phyloP scores from a whole-genome alignment of 2,888 invertebrate species.

The Drosophila imparisetae region DNA sequence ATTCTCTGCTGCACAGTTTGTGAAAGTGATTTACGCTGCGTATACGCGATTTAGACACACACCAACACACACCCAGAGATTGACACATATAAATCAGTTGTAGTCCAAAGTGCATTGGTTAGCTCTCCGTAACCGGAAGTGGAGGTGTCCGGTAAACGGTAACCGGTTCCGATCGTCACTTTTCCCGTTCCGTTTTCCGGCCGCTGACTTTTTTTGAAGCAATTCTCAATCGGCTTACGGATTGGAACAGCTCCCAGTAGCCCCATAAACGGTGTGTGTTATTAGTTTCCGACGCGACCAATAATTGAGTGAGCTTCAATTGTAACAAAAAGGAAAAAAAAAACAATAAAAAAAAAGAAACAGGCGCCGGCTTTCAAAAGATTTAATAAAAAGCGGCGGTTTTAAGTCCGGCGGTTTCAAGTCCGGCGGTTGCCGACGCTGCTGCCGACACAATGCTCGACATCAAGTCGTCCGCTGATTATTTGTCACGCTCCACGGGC shows the following conservation, averaged over 20 bases:
- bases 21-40: conserved; percentile 66
- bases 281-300: conserved; percentile 77
- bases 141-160: conserved; percentile 86
- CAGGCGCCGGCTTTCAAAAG: background rate
- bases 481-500: conserved; percentile 93
- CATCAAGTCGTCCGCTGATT: conserved; percentile 96
- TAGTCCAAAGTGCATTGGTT: conserved; percentile 76
- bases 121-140: conserved; percentile 84
- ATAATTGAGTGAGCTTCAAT: background rate
- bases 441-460: conserved; percentile 89
- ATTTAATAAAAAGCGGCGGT: background rate
- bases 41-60: conserved; percentile 62
- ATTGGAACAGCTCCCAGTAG: conserved; percentile 27
- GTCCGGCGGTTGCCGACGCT: conserved; percentile 77
- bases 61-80: conserved; percentile 46
- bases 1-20: conserved; percentile 24
- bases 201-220: conserved; percentile 55
- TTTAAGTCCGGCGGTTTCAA: conserved; percentile 19
- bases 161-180: conserved; percentile 86
- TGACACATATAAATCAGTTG: conserved; percentile 31
- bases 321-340: background rate
- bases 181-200: conserved; percentile 85
- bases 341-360: background rate
- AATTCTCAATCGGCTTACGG: conserved; percentile 59
- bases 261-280: conserved; percentile 38